These are phyloP conservation scores for Chrysomela aeneicollis DNA, from an alignment of 2,888 invertebrate species.

Conservation along the genomic window DNA sequence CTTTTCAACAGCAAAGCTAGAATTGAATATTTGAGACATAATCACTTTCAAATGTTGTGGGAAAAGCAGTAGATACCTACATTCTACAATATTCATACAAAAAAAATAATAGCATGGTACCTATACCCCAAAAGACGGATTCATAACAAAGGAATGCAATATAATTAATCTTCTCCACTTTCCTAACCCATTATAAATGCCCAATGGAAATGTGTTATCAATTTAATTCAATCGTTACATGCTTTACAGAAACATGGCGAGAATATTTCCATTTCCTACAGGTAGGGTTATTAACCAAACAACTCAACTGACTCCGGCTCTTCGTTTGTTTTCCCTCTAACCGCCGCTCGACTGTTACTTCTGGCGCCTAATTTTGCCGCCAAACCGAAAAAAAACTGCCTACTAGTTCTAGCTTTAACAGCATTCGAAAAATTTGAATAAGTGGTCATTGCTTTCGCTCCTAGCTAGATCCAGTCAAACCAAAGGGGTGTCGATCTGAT, in stretches of 20 bases:
- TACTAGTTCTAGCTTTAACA: conserved; percentile 29
- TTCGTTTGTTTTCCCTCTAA: conserved; percentile 18
- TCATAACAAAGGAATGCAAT: no score
- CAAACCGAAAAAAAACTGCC: conserved; percentile 32
- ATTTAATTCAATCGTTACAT: no score
- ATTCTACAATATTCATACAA: no score
- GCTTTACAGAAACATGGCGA: not conserved
- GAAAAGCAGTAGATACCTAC: no score
- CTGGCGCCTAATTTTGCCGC: conserved; percentile 38
- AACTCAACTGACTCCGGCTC: conserved; percentile 17
- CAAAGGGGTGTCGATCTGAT: conserved; percentile 28
- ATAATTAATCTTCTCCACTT: no score
- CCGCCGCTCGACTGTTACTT: conserved; percentile 25
- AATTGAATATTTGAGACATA: no score
- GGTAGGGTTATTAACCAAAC: not conserved
- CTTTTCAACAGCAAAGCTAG: no score
- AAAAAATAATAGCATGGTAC: no score
- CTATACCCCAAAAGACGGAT: no score
- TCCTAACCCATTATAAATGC: no score
- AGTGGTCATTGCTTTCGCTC: conserved; percentile 29
- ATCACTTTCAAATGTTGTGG: no score
- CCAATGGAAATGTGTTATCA: no score
- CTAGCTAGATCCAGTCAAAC: conserved; percentile 21
- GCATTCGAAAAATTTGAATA: conserved; percentile 30
- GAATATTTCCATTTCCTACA: not conserved